phyloP scores from a whole-genome alignment of 2,797 vertebrate species.

The Pampus argenteus region DNA sequence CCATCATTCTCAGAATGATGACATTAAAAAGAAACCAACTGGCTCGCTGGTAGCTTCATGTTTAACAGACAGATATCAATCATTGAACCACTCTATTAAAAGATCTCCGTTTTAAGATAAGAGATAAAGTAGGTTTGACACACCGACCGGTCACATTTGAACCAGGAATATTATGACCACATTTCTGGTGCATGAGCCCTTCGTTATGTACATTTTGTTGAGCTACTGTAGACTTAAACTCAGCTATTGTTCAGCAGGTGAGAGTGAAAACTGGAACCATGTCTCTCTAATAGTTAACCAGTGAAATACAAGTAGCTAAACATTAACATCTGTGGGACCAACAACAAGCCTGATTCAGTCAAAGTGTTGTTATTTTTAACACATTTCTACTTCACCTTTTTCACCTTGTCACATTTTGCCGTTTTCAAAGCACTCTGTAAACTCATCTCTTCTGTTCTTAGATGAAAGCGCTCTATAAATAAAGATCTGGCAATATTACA shows the following conservation, averaged over 20 bases:
- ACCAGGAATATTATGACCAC: background rate
- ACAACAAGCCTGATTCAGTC: background rate
- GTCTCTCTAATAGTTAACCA: constrained; percentile 67
- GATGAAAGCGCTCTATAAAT: constrained; percentile 61
- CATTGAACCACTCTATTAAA: background rate
- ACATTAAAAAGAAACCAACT: background rate
- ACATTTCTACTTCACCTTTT: background rate
- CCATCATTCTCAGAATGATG: background rate
- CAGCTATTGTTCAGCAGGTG: background rate
- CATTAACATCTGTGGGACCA: constrained; percentile 57
- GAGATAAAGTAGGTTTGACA: background rate
- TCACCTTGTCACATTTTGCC: background rate
- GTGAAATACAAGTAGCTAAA: constrained; percentile 52
- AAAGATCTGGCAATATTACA: constrained; percentile 28
- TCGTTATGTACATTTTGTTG: background rate
- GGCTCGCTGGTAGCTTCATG: background rate
- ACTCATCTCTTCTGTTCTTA: constrained; percentile 39
- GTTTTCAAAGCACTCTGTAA: constrained; percentile 20
- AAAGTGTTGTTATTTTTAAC: constrained; percentile 41
- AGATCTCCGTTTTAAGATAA: background rate
- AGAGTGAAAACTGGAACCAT: constrained; percentile 47
- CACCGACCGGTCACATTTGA: background rate
- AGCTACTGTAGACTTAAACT: constrained; percentile 40
- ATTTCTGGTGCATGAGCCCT: constrained; percentile 10
- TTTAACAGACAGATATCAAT: too few relatives aligned